Base-by-base conservation (phyloP, 2,113 vertebrate genomes). In the Rhipidura dahli region DNA sequence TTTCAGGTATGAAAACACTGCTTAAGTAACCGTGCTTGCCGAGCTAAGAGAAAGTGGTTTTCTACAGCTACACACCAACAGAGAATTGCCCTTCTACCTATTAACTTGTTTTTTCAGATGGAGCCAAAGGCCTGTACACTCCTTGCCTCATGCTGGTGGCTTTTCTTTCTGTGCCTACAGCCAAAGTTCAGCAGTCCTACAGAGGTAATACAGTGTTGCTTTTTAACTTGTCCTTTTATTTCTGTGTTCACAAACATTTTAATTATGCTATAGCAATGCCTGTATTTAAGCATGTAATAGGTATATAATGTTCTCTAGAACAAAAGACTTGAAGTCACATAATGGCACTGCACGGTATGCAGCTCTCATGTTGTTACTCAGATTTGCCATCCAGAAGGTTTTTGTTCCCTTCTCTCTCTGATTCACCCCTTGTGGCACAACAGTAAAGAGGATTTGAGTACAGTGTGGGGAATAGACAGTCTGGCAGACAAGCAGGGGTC, bases 281-380 rank as follows among this genome's bases (percentile, higher is more conserved):
- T 81, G 56, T 81, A 94, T 93, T 95, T 96, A 97, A 93, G 86
- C 44, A 64, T 87, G 69, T 96, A 97, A 96, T 93, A 94, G 79
- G 63, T 87, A 89, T 96, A 94, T 97, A 91, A 90, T 87, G 82
- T 94, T 93, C 71, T 75, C 35, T 88, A 89, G 87, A 93, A 94
- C 88, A 94, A 97, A 96, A 92, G 71, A 27, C 78, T 49, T 72
- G 86, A 91, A 97, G 88, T 69, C 66, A 70, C 71, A 73, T 81
- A 87, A 86, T 87, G 79, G 51, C 66, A 78, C 40, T 75, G 68
- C 91, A 92, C 71, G 76, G 90, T 90, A 37, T 63, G 83, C 15
- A 68, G 85, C 71, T 95, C 77, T 96, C 89, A 79, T 1, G 3
- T 90, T 90, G 80, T 73, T 94, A 42, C 68, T 81, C 72, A 78